These are phyloP conservation scores for Drosophila tropicalis DNA, from an alignment of 1,140 invertebrate species.

Conservation along the genomic window DNA sequence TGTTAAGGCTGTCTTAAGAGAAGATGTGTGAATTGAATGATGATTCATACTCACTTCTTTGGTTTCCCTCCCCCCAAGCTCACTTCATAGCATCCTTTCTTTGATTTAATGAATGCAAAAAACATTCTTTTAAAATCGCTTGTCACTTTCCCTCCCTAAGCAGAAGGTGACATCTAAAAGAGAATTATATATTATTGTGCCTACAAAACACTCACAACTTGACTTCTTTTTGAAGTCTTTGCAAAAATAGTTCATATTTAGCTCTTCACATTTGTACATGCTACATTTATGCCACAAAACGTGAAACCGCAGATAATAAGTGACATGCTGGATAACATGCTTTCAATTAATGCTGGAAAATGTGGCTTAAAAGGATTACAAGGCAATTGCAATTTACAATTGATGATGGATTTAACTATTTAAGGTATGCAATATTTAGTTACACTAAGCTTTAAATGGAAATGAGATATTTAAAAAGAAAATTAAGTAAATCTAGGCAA, in stretches of 20 bases:
- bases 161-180: background rate
- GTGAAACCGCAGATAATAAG: background rate
- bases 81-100: background rate
- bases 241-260: background rate
- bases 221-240: background rate
- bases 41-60: background rate
- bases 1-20: slow-evolving; percentile 43
- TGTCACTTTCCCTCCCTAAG: background rate
- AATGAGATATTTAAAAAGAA: no score
- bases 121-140: background rate
- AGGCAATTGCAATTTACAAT: no score
- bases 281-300: background rate
- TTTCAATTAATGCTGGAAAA: no score
- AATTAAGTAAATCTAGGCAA: no score
- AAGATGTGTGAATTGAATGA: slow-evolving; percentile 24
- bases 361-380: no score
- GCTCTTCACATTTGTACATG: background rate
- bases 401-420: no score
- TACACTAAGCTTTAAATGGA: no score
- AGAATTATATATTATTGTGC: background rate
- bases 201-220: background rate
- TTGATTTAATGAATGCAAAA: slow-evolving; percentile 30
- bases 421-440: no score
- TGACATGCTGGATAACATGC: no score
- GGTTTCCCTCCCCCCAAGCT: background rate